Evolutionary conservation across 2,888 invertebrate genomes (phyloP), one percentile per base, ranked within the genome.

Genomic region (Sepiola atlantica): DNA sequence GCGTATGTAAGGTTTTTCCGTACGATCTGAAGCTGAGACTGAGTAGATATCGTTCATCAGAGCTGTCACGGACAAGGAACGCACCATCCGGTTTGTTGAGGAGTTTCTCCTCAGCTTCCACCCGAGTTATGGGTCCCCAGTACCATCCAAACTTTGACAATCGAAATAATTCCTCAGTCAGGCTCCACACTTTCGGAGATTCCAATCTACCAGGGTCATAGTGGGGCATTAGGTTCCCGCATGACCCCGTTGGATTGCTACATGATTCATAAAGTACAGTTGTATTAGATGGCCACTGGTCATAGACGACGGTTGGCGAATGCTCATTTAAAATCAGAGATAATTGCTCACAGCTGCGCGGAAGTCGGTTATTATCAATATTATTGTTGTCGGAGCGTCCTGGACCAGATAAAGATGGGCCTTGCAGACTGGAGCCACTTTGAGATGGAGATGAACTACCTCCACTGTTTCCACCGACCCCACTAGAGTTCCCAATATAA

Each of bases 31-130:
- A 98, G 96, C 98, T 98, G 94, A 98, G 97, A 61, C 98, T 98
- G 95, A 98, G 98, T 95, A 98, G 98, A 96, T 98, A 98, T 95
- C 98, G 98, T 95, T 98, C 98, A 94, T 98, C 98, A 35, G 98
- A 98, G 8, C 98, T 98, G 97, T 98, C 98, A 57, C 98, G 98
- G 18, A 98, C 98, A 94, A 98, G 97, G 97, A 98, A 98, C 94
- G 98, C 98, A 94, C 98, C 98, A 96, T 98, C 98, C 35, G 98
- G 98, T 96, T 98, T 98, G 95, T 98, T 98, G 94, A 98, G 97
- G 54, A 98, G 97, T 96, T 98, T 98, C 94, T 98, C 98, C 97
- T 98, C 98, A 0, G 98, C 98, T 97, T 98, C 98, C 90, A 98
- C 97, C 94, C 98, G 98, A 0, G 98, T 98, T 95, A 98, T 98